Conservation (phyloP, 2,888 invertebrate species). For the Galerucella pusilla region DNA sequence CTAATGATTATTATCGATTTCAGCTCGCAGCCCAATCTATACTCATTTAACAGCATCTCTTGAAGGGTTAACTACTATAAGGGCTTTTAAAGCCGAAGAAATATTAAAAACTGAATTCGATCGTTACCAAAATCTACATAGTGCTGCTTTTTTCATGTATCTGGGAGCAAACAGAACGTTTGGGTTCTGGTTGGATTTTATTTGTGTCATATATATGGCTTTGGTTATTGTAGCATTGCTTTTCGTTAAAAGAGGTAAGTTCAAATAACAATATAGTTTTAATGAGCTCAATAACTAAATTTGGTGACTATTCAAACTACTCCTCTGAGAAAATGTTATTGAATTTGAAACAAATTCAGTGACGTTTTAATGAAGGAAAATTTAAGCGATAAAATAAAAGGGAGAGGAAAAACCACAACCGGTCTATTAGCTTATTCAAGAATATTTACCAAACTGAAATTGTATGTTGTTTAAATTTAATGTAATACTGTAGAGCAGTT, state of each 20-base stretch:
- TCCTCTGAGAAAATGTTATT: no score
- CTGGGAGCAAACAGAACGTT: slow-evolving; percentile 74
- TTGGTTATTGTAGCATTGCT: slow-evolving; percentile 74
- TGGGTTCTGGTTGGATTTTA: slow-evolving; percentile 76
- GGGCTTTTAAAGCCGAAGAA: slow-evolving; percentile 75
- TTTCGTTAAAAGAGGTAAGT: slow-evolving; percentile 69
- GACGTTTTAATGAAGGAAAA: no score
- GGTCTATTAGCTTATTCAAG: no score
- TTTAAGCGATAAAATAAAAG: no score
- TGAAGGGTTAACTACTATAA: slow-evolving; percentile 80
- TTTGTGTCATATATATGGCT: slow-evolving; percentile 73
- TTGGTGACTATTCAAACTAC: no score
- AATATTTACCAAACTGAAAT: no score
- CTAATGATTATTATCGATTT: slow-evolving; percentile 36
- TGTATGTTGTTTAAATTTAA: no score
- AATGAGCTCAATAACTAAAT: no score
- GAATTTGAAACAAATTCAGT: no score
- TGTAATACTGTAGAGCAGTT: slow-evolving; percentile 51
- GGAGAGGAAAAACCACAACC: no score
- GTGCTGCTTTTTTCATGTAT: slow-evolving; percentile 79
- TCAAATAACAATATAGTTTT: no score
- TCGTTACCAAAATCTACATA: slow-evolving; percentile 73
- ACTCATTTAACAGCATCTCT: slow-evolving; percentile 79
- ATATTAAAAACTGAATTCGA: slow-evolving; percentile 73
- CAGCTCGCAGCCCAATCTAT: slow-evolving; percentile 83